Evolutionary conservation across 2,888 invertebrate species (phyloP).

Genomic region (Platycheirus rosarum): DNA sequence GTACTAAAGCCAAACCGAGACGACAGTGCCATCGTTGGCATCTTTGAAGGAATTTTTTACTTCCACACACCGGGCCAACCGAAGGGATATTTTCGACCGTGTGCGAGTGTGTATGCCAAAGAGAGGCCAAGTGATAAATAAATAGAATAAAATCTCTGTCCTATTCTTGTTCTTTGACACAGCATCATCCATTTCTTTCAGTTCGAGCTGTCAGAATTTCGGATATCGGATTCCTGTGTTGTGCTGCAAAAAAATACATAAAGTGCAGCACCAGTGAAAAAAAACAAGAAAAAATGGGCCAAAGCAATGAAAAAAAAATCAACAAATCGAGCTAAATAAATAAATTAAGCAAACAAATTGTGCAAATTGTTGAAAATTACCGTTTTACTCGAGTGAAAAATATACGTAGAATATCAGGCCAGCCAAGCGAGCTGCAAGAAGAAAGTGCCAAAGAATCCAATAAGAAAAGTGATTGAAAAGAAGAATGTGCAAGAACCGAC

Average conservation of each 20-base stretch:
- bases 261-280: conserved; percentile 31
- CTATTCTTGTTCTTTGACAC: conserved; percentile 19
- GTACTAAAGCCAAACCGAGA: conserved; percentile 52
- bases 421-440: conserved; percentile 56
- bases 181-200: conserved; percentile 40
- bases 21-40: conserved; percentile 25
- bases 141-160: conserved; percentile 50
- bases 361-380: conserved; percentile 27
- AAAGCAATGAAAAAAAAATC: neutral
- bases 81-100: conserved; percentile 58
- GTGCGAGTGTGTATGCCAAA: conserved; percentile 45
- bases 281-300: conserved; percentile 12
- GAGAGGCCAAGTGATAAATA: conserved; percentile 55
- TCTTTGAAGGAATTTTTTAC: conserved; percentile 69
- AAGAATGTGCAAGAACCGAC: conserved; percentile 38
- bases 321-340: conserved; percentile 25
- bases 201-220: conserved; percentile 62
- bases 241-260: conserved; percentile 2
- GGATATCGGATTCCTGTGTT: conserved; percentile 27
- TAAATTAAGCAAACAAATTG: conserved; percentile 13
- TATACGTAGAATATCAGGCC: conserved; percentile 30
- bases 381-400: conserved; percentile 22
- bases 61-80: conserved; percentile 64
- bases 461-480: conserved; percentile 52
- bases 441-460: conserved; percentile 73